phyloP scores from a whole-genome alignment of 2,888 invertebrate genomes.

The Clepsis dumicolana region DNA sequence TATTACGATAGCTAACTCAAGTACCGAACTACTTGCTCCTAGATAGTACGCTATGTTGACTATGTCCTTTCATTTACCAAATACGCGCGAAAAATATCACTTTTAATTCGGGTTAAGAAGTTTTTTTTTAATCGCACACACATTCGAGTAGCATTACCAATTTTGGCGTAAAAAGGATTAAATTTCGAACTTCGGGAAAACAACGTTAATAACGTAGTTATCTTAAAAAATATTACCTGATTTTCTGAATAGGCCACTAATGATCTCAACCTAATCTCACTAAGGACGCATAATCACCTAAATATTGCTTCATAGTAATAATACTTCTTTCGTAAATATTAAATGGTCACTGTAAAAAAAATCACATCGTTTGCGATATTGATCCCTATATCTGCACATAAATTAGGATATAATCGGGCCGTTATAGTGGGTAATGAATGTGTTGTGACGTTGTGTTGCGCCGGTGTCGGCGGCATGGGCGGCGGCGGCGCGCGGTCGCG shows the following conservation, averaged over 20 bases:
- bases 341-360: slow-evolving; percentile 27
- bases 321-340: slow-evolving; percentile 12
- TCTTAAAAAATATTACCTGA: neutral
- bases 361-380: slow-evolving; percentile 19
- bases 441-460: slow-evolving; percentile 50
- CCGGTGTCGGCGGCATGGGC: slow-evolving; percentile 43
- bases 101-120: neutral
- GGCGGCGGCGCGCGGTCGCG: slow-evolving; percentile 39
- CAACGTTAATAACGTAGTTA: neutral
- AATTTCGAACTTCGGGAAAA: neutral
- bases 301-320: slow-evolving; percentile 24
- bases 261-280: neutral
- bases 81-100: neutral
- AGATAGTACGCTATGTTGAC: neutral
- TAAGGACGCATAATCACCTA: slow-evolving; percentile 22
- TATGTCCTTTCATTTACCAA: neutral
- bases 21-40: neutral
- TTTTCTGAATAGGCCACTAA: neutral
- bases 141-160: neutral
- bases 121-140: neutral
- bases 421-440: slow-evolving; percentile 53
- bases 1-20: neutral
- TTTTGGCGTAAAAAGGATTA: neutral
- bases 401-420: slow-evolving; percentile 11
- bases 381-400: slow-evolving; percentile 5